A percentile compares a stretch with the other conserved stretches of the same genome.
Conservation (phyloP, 2,797 vertebrate species). For the Pangasius sanitwongsei region DNA sequence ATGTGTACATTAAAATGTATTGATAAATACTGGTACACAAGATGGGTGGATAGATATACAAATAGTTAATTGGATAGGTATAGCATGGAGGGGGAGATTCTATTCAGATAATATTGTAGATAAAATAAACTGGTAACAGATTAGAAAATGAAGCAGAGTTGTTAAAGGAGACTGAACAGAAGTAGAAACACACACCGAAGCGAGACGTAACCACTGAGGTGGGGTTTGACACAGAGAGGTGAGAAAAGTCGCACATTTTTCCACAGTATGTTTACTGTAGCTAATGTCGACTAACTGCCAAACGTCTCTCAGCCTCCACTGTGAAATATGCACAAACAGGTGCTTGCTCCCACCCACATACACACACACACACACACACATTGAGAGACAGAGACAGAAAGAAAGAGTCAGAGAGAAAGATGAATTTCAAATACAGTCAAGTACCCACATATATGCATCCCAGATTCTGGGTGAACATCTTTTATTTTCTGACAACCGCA, state of each 20-base stretch:
- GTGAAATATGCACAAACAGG: conserved; percentile 56
- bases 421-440: conserved; percentile 28
- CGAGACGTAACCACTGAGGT: conserved; percentile 1
- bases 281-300: conserved; percentile 46
- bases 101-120: neutral
- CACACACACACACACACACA: neutral
- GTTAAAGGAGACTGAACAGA: conserved; percentile 15
- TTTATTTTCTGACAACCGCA: conserved; percentile 40
- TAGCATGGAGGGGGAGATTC: neutral
- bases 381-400: neutral
- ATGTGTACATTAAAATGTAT: neutral
- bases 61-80: neutral
- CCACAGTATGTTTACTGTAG: conserved; percentile 29
- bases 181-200: conserved; percentile 3
- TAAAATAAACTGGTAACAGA: neutral
- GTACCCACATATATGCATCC: conserved; percentile 50
- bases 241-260: conserved; percentile 28
- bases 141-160: conserved; percentile 23
- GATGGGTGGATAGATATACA: neutral
- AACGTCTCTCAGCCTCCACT: conserved; percentile 41
- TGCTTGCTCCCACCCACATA: conserved; percentile 14
- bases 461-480: conserved; percentile 21
- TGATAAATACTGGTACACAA: neutral
- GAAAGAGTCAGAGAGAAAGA: conserved; percentile 49
- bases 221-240: neutral